Evolutionary conservation across 2,113 vertebrate species (phyloP).

Genomic region (Syrrhaptes paradoxus): DNA sequence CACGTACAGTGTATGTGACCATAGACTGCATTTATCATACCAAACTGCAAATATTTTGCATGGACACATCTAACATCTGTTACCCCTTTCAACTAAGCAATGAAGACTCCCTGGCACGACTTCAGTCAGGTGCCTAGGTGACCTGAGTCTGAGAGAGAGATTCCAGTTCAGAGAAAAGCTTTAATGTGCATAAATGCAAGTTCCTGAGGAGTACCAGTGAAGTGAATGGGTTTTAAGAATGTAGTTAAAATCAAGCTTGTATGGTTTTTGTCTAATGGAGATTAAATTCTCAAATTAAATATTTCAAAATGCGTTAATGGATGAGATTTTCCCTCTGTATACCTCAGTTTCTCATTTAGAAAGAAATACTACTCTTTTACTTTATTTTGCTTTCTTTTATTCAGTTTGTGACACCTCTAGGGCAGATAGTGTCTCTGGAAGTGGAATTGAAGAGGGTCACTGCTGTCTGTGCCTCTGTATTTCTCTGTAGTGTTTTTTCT

Average conservation of each 20-base stretch:
- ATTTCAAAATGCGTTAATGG: rapidly evolving
- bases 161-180: neutral
- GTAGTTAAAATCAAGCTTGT: neutral
- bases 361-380: neutral
- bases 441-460: neutral
- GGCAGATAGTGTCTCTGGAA: neutral
- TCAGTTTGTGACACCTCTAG: neutral
- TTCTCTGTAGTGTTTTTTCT: neutral
- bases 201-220: neutral
- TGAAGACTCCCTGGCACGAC: neutral
- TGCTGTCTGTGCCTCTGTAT: neutral
- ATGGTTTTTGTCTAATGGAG: neutral
- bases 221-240: neutral
- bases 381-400: neutral
- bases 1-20: neutral
- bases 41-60: neutral
- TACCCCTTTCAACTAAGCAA: neutral
- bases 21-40: neutral
- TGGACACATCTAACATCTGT: neutral
- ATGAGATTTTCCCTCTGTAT: neutral
- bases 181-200: neutral
- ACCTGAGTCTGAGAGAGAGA: neutral
- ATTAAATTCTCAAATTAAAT: neutral
- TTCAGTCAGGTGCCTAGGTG: neutral
- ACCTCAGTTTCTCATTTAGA: neutral